phyloP scores from a whole-genome alignment of 2,797 vertebrate species.

The Perdix hodgsoniae region DNA sequence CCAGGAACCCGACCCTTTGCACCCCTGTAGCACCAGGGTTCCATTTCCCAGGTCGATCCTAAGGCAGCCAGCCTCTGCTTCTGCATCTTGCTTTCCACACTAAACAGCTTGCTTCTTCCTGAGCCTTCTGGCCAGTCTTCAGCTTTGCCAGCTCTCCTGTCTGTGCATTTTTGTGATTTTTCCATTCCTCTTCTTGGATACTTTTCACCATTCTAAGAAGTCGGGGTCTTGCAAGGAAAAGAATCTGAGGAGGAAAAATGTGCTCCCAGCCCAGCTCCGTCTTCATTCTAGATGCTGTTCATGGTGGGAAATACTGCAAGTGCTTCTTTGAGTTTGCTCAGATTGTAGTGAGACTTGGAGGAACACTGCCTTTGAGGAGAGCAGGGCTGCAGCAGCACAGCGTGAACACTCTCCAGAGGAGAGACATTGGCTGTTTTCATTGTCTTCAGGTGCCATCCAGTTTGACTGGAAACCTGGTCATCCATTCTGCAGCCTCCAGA shows the following conservation, averaged over 20 bases:
- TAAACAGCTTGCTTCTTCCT: background rate
- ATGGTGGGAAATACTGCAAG: background rate
- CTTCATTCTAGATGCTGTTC: background rate
- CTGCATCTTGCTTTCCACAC: background rate
- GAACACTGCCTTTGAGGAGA: background rate
- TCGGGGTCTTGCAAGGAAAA: background rate
- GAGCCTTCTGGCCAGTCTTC: background rate
- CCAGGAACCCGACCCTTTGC: background rate
- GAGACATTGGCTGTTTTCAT: background rate
- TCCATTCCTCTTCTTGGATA: background rate
- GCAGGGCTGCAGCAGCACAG: background rate
- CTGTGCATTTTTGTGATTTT: background rate
- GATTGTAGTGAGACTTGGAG: background rate
- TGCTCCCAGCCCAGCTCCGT: background rate
- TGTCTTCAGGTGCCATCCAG: background rate
- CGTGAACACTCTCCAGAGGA: background rate
- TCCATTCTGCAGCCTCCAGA: background rate
- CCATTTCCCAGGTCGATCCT: background rate
- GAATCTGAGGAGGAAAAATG: background rate
- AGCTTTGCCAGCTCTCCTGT: background rate
- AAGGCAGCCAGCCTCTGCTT: background rate
- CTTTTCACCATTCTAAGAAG: background rate
- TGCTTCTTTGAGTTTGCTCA: background rate
- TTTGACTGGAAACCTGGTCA: background rate
- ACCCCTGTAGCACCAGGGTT: accelerated